Conservation (phyloP, 2,888 invertebrate species). For the Acrobasis consociella region DNA sequence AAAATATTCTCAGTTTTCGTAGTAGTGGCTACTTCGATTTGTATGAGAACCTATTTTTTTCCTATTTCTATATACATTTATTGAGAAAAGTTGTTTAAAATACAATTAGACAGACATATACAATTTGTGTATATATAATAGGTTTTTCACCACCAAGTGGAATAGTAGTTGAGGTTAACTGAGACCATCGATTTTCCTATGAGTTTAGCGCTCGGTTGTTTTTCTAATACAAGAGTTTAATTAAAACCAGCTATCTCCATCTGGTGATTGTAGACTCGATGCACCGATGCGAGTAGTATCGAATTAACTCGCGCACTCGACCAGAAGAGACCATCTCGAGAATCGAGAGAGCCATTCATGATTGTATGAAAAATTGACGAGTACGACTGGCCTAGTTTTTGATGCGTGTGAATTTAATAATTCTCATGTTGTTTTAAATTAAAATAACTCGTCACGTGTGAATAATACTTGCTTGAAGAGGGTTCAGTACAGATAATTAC, state of each 20-base stretch:
- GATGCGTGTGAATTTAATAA: conserved; percentile 35
- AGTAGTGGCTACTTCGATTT: too few relatives aligned
- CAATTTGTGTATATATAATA: too few relatives aligned
- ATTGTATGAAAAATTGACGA: conserved; percentile 37
- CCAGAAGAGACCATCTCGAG: conserved; percentile 36
- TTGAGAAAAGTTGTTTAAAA: too few relatives aligned
- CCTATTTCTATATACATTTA: too few relatives aligned
- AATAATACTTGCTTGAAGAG: too few relatives aligned
- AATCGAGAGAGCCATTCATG: conserved; percentile 47
- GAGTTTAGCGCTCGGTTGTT: neutral
- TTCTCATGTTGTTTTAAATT: conserved; percentile 21
- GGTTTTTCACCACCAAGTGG: too few relatives aligned
- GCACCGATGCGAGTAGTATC: conserved; percentile 44
- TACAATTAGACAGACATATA: too few relatives aligned
- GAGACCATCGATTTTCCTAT: neutral
- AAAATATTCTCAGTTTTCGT: too few relatives aligned
- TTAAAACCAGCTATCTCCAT: conserved; percentile 50
- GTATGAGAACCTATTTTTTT: too few relatives aligned
- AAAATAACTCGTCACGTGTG: neutral
- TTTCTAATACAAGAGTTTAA: conserved; percentile 45
- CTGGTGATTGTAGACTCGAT: conserved; percentile 45
- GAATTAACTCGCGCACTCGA: conserved; percentile 50
- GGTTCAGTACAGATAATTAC: too few relatives aligned
- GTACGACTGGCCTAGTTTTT: conserved; percentile 41
- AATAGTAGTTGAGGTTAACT: too few relatives aligned